Percentiles rank a stretch among this genome's conserved stretches.
These are phyloP conservation scores for Chymomyza amoena DNA, from an alignment of 2,888 invertebrate species.

Conservation along the genomic window DNA sequence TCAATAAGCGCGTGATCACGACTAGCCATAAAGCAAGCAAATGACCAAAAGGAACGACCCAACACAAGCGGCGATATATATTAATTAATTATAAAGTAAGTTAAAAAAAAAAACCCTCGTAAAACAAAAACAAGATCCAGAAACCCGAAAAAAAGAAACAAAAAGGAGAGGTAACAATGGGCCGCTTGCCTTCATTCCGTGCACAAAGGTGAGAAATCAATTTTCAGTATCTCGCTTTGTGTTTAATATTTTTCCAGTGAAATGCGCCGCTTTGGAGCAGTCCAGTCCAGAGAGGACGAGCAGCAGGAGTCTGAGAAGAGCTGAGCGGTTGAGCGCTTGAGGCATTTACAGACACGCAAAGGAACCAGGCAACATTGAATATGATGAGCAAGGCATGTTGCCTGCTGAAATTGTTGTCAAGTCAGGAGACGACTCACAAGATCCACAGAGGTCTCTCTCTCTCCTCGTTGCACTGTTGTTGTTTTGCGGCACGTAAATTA, in stretches of 20 bases:
- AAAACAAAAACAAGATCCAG: too few relatives aligned
- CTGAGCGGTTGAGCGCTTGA: conserved; percentile 6
- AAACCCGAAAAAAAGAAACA: conserved; percentile 14
- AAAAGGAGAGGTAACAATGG: background rate
- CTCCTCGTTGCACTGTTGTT: conserved; percentile 34
- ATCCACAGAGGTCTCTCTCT: background rate
- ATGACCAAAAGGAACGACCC: conserved; percentile 17
- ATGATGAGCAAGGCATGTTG: background rate
- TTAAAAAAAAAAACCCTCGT: background rate
- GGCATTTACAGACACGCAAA: conserved; percentile 32
- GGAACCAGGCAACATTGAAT: background rate
- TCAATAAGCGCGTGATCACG: conserved; percentile 33
- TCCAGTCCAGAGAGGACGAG: background rate
- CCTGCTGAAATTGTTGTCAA: background rate
- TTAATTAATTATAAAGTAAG: conserved; percentile 61
- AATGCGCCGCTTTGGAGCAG: conserved; percentile 51
- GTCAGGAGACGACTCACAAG: background rate
- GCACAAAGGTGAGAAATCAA: conserved; percentile 77
- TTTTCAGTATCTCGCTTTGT: conserved; percentile 75
- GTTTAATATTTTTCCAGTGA: conserved; percentile 71
- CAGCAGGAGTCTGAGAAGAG: conserved; percentile 6
- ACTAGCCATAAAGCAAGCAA: conserved; percentile 8
- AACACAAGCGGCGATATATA: conserved; percentile 38
- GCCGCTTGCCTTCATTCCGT: conserved; percentile 54
- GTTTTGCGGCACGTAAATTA: conserved; percentile 71